Evolutionary conservation across 2,797 vertebrate species (phyloP), one percentile per base, ranked within the genome.

Genomic region (Ptychadena robeensis): DNA sequence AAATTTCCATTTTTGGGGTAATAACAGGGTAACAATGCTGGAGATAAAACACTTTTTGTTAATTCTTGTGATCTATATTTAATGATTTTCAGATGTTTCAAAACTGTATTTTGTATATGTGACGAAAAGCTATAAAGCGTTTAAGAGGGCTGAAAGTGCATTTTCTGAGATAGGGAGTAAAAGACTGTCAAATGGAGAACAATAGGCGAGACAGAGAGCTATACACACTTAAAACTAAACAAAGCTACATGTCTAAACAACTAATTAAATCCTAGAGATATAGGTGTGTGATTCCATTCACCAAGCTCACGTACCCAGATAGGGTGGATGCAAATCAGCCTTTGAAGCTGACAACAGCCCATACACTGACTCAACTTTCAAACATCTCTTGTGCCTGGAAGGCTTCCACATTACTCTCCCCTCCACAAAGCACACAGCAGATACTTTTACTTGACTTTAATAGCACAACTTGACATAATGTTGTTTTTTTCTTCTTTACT

Each of bases 321-420:
- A 25, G 81, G 53, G 37, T 71, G 81, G 66, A 70, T 64, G 57
- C 40, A 61, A 61, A 76, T n/a, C 35, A 61, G 61, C 38, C 73
- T 82, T 71, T 77, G 53, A 82, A 70, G 57, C 37, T 82, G 73
- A 77, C 53, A 77, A 32, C 57, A 65, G 35, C 35, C 3, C 11
- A 44, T 69, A 70, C 48, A 82, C 63, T 82, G 73, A 82, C 59
- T 76, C 67, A 76, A 69, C 73, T 76, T 71, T 82, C 59, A 73
- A 82, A 77, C 64, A 75, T 53, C n/a, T 65, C 57, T 27, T 61
- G 48, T 69, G 67, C 57, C 81, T 76, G 15, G 37, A 53, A 65
- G 81, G 81, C 81, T 53, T 44, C 57, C 53, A 12, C 44, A 63
- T 70, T 35, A 30, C 53, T 48, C 48, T 48, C 35, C 72, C 48